Evolutionary conservation across 2,888 invertebrate species (phyloP).

Genomic region (Octonoba sinensis): DNA sequence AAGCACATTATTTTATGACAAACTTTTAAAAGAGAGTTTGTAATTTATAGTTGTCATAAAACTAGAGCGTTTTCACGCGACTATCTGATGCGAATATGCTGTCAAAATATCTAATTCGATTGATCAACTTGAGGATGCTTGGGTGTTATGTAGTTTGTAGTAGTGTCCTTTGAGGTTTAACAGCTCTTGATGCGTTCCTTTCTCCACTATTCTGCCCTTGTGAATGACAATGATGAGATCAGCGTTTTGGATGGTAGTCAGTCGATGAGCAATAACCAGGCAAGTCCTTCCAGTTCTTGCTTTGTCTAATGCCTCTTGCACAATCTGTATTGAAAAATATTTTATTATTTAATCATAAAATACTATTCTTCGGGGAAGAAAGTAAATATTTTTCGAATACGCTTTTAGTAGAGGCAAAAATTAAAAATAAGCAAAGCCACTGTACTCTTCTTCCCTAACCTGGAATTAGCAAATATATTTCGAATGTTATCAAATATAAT

Average conservation of each 20-base stretch:
- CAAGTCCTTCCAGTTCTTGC: slow-evolving; percentile 84
- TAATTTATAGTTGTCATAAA: too few relatives aligned
- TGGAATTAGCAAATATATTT: too few relatives aligned
- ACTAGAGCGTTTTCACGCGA: too few relatives aligned
- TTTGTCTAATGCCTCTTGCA: slow-evolving; percentile 70
- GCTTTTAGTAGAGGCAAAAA: too few relatives aligned
- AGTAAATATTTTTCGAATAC: too few relatives aligned
- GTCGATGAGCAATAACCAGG: slow-evolving; percentile 91
- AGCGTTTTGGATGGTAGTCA: slow-evolving; percentile 93
- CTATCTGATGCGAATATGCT: too few relatives aligned
- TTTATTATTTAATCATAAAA: neutral
- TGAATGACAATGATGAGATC: slow-evolving; percentile 90
- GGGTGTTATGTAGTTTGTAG: slow-evolving; percentile 29
- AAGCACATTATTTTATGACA: too few relatives aligned
- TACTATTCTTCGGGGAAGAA: neutral
- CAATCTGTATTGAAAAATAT: slow-evolving; percentile 68
- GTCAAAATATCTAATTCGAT: too few relatives aligned
- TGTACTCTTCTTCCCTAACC: too few relatives aligned
- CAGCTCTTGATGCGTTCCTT: slow-evolving; percentile 74
- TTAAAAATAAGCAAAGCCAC: too few relatives aligned
- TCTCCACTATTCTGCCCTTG: slow-evolving; percentile 83
- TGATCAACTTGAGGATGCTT: neutral
- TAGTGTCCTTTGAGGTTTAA: slow-evolving; percentile 56
- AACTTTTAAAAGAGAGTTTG: too few relatives aligned
- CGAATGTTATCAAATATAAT: too few relatives aligned